A percentile compares a stretch with the other conserved stretches of the same genome.
These are phyloP conservation scores for Meloidogyne exigua DNA, from an alignment of 1,140 invertebrate genomes.

Conservation along the genomic window DNA sequence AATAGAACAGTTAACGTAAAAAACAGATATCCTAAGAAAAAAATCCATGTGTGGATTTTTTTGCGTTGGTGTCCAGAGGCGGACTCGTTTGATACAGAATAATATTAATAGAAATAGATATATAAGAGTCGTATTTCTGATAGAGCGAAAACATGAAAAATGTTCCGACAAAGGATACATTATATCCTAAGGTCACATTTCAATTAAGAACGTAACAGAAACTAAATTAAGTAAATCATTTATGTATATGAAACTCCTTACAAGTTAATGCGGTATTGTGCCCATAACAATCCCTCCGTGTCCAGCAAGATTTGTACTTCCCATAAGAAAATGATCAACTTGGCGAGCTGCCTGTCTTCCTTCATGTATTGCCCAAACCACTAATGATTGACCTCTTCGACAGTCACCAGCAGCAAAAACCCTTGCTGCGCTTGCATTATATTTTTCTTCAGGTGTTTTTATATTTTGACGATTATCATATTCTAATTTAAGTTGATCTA, in stretches of 20 bases:
- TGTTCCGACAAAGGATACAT: no score
- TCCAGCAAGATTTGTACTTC: constrained; percentile 76
- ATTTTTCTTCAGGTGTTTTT: constrained; percentile 76
- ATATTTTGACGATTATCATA: constrained; percentile 89
- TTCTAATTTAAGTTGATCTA: constrained; percentile 78
- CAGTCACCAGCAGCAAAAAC: constrained; percentile 97
- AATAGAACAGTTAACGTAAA: no score
- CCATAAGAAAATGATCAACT: constrained; percentile 82
- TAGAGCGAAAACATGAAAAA: no score
- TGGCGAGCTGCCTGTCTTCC: constrained; percentile 91
- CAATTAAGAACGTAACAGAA: no score
- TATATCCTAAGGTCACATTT: no score
- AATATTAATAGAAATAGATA: no score
- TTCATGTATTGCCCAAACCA: constrained; percentile 97
- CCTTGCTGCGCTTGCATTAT: constrained; percentile 78
- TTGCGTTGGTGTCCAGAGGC: no score
- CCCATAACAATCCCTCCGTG: constrained; percentile 45
- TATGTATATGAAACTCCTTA: neutral
- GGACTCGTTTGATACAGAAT: no score
- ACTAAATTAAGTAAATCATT: no score
- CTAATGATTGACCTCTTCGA: constrained; percentile 89
- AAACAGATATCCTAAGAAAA: no score
- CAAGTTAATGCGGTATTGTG: constrained; percentile 20
- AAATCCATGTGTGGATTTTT: no score
- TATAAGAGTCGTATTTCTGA: no score